These are phyloP conservation scores for Rhagium mordax DNA, from an alignment of 2,888 invertebrate species.

Conservation along the genomic window DNA sequence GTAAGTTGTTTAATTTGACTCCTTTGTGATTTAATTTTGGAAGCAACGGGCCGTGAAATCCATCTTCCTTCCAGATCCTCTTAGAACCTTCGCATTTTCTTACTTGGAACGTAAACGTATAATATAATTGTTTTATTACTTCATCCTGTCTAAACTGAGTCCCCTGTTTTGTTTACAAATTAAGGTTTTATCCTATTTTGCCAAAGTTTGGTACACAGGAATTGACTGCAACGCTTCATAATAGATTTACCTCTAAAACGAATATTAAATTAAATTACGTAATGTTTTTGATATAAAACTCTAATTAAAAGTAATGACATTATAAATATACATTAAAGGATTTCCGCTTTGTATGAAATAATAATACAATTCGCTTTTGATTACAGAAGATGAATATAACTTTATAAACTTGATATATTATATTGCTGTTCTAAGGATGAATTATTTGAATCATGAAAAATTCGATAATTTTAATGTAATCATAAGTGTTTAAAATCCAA, in stretches of 20 bases:
- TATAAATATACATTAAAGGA: no score
- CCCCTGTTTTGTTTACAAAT: conserved; percentile 11
- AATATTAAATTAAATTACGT: background rate
- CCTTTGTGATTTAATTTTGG: background rate
- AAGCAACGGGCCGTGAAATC: background rate
- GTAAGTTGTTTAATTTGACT: background rate
- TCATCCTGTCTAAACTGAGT: conserved; percentile 2
- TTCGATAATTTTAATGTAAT: no score
- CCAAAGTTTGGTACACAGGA: background rate
- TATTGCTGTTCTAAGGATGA: no score
- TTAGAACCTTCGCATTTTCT: background rate
- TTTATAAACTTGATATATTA: no score
- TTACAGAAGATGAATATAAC: no score
- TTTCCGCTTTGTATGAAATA: no score
- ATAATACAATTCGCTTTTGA: no score
- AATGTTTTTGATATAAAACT: background rate
- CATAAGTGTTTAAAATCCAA: no score
- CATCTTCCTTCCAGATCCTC: background rate
- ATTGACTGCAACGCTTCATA: background rate
- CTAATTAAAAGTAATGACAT: background rate
- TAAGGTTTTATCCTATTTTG: background rate
- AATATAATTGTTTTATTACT: conserved; percentile 22
- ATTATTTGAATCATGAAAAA: no score
- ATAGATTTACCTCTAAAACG: background rate
- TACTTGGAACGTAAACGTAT: background rate